Evolutionary conservation across 2,797 vertebrate species (phyloP).

Genomic region (Characodon lateralis): DNA sequence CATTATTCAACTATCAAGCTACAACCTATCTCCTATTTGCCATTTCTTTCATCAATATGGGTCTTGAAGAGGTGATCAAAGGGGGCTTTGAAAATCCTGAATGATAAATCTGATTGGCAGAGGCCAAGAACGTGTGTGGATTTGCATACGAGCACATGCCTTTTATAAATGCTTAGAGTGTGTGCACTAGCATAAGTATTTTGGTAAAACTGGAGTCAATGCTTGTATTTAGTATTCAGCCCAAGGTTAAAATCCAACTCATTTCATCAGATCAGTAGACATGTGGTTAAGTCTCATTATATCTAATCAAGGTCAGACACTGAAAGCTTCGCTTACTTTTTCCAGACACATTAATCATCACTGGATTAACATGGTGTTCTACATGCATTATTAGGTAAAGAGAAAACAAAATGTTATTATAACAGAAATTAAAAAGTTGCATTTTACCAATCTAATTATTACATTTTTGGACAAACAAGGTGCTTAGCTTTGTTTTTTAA

Average conservation of each 20-base stretch:
- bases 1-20: constrained; percentile 25
- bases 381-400: not conserved
- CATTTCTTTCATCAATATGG: constrained; percentile 36
- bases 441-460: not conserved
- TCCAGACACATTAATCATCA: constrained; percentile 48
- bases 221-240: constrained; percentile 63
- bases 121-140: constrained; percentile 22
- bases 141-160: constrained; percentile 9
- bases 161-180: constrained; percentile 3
- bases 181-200: not conserved
- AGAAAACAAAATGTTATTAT: too few relatives aligned
- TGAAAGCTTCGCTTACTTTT: constrained; percentile 48
- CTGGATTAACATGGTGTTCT: not conserved
- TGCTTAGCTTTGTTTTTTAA: too few relatives aligned
- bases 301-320: constrained; percentile 69
- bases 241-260: constrained; percentile 48
- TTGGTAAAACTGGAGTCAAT: constrained; percentile 34
- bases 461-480: too few relatives aligned
- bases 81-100: constrained; percentile 61
- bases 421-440: not conserved
- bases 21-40: constrained; percentile 29
- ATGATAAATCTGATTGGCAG: constrained; percentile 53
- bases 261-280: constrained; percentile 66
- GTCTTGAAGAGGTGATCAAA: constrained; percentile 68
- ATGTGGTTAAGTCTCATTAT: constrained; percentile 66